These are phyloP conservation scores for Forficula auricularia DNA, from an alignment of 1,140 invertebrate species.

Conservation along the genomic window DNA sequence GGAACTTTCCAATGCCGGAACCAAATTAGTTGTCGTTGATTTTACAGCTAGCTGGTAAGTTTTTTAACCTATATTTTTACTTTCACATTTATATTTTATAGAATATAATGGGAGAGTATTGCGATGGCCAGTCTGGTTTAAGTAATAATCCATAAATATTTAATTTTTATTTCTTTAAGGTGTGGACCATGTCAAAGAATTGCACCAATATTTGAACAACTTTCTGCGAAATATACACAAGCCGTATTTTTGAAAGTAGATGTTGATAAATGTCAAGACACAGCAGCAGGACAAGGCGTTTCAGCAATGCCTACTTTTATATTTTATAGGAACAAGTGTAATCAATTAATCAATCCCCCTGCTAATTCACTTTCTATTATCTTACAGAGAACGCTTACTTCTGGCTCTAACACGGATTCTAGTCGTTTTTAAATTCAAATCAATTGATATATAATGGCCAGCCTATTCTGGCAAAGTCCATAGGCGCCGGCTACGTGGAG, in stretches of 20 bases:
- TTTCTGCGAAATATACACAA: slow-evolving; percentile 68
- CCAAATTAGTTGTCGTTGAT: slow-evolving; percentile 83
- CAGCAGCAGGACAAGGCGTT: slow-evolving; percentile 67
- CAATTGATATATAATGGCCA: no score
- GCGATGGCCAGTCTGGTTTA: not conserved
- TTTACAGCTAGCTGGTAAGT: slow-evolving; percentile 78
- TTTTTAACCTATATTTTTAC: slow-evolving; percentile 3
- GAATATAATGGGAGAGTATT: not conserved
- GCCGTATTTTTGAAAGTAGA: slow-evolving; percentile 92
- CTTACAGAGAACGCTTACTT: not conserved
- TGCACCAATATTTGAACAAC: slow-evolving; percentile 72
- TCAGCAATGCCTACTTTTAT: slow-evolving; percentile 96
- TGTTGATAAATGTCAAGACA: slow-evolving; percentile 74
- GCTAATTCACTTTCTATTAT: not conserved
- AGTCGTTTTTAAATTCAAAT: slow-evolving; percentile 1
- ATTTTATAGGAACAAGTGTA: slow-evolving; percentile 75
- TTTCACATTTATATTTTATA: not conserved
- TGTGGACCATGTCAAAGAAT: slow-evolving; percentile 89
- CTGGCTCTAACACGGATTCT: not conserved
- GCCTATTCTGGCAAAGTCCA: no score
- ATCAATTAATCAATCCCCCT: slow-evolving; percentile 6
- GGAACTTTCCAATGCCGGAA: slow-evolving; percentile 60
- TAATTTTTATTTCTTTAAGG: slow-evolving; percentile 32
- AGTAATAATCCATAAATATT: not conserved
- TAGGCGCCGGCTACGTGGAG: no score